Evolutionary conservation across 2,113 vertebrate species (phyloP), one percentile per base, ranked within the genome.

Genomic region (Columba janthina): DNA sequence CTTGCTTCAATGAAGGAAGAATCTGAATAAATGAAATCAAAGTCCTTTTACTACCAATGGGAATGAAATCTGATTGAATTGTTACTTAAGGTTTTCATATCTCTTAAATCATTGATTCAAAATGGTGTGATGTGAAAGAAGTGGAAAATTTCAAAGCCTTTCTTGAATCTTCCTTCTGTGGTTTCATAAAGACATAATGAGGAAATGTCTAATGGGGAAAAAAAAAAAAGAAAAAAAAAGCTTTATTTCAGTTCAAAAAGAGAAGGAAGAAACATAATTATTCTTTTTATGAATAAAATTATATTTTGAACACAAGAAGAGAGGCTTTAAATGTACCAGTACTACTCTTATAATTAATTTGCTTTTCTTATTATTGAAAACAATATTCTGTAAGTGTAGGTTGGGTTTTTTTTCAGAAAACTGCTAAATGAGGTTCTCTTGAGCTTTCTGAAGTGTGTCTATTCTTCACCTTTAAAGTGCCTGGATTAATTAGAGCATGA

Each of bases 321-420:
- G 94, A 89, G 71, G 3, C 71, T 93, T 93, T 96, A 78, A 94
- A 96, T 38, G 50, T 82, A 97, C 74, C 36, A 96, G 79, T 80
- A 96, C 60, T 94, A 91, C 89, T 93, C 86, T 95, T 94, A 92
- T 83, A 97, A 97, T 97, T 96, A 94, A 80, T 94, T 91, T 96
- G 42, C 56, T 96, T 97, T 96, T 93, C 88, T 97, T 97, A 88
- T 94, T 94, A 79, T 90, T 96, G 21, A 95, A 98, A 97, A 97
- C 61, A 97, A 86, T 95, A 84, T 91, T 96, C 71, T 97, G 96
- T 96, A 96, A 96, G 88, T 79, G 87, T 36, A 85, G 62, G 34
- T 77, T 72, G 38, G 38, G 11, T 38, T 38, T 95, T 95, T 96
- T 96, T 32, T n/a, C 65, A 94, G 85, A 89, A 95, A 93, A 85